phyloP scores from a whole-genome alignment of 2,888 invertebrate species.

The Oligia latruncula region DNA sequence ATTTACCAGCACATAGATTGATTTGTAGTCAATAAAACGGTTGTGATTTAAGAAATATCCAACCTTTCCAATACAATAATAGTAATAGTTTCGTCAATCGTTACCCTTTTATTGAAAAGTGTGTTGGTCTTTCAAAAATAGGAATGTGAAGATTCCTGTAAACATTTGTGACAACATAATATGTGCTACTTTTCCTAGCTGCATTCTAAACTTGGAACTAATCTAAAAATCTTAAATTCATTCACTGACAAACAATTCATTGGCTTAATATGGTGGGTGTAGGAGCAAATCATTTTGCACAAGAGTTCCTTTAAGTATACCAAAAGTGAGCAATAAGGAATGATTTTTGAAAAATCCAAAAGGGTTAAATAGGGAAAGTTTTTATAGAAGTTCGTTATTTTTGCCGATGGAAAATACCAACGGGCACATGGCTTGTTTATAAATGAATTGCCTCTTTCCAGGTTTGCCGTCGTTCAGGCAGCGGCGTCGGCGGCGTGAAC shows the following conservation, averaged over 20 bases:
- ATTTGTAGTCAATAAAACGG: background rate
- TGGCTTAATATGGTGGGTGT: background rate
- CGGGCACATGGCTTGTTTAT: background rate
- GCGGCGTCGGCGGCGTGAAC: slow-evolving; percentile 68
- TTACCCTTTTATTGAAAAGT: too few species aligned
- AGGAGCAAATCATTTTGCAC: too few species aligned
- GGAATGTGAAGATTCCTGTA: too few species aligned
- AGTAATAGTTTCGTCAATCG: background rate
- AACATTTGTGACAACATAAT: too few species aligned
- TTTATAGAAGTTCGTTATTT: background rate
- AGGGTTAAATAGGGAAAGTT: background rate
- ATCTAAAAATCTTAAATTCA: background rate
- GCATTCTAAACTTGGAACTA: background rate
- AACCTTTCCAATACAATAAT: background rate
- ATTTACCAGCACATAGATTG: background rate
- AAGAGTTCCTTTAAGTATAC: background rate
- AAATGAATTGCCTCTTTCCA: slow-evolving; percentile 50
- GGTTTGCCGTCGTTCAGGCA: slow-evolving; percentile 88
- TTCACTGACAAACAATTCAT: background rate
- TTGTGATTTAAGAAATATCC: background rate
- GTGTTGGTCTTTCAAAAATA: too few species aligned
- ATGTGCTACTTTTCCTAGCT: background rate
- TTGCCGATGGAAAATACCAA: background rate
- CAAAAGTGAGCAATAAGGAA: background rate
- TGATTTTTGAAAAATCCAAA: background rate